These are phyloP conservation scores for Phycodurus eques DNA, from an alignment of 2,113 vertebrate species.

Conservation along the genomic window DNA sequence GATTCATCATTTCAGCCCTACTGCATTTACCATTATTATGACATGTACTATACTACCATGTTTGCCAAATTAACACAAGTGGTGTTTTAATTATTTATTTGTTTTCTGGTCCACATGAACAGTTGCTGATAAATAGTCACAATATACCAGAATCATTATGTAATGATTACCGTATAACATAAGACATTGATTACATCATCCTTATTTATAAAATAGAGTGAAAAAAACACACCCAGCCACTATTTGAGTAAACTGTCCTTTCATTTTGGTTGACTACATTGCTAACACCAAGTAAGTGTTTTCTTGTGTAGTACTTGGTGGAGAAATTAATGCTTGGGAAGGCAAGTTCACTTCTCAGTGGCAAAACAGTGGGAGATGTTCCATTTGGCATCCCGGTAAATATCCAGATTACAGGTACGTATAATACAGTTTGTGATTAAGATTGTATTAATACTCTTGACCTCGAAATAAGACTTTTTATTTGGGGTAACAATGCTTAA, in stretches of 20 bases:
- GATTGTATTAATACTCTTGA: not conserved
- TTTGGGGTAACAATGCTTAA: not conserved
- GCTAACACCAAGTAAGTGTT: not conserved
- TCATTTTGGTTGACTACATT: not conserved
- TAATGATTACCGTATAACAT: too few species aligned
- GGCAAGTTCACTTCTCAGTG: conserved; percentile 80
- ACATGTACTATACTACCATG: not conserved
- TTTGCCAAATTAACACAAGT: too few species aligned
- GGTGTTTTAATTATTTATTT: too few species aligned
- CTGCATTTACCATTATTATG: too few species aligned
- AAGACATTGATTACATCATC: too few species aligned
- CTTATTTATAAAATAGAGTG: too few species aligned
- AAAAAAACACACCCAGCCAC: too few species aligned
- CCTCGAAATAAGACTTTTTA: not conserved
- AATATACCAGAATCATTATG: too few species aligned
- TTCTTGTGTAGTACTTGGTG: conserved; percentile 83
- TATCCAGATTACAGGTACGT: conserved; percentile 88
- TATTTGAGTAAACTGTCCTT: not conserved
- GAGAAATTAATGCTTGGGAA: conserved; percentile 80
- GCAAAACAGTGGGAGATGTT: conserved; percentile 82
- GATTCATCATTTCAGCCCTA: too few species aligned
- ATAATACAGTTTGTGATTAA: not conserved
- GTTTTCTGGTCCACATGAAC: too few species aligned
- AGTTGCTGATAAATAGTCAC: too few species aligned
- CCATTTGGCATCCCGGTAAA: conserved; percentile 93